Evolutionary conservation across 2,113 vertebrate genomes (phyloP), one percentile per base, ranked within the genome.

Genomic region (Oceanites oceanicus): DNA sequence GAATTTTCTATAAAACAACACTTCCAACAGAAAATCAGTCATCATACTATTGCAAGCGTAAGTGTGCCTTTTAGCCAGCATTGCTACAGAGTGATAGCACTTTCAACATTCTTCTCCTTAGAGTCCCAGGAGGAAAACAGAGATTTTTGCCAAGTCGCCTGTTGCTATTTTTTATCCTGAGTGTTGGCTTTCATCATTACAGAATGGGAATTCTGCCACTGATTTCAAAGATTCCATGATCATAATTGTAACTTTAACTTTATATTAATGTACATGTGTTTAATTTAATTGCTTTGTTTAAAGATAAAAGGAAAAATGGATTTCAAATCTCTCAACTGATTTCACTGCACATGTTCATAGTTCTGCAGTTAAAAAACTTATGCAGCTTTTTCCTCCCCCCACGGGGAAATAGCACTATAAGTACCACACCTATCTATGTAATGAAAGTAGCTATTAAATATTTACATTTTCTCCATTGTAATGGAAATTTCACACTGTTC

Each of bases 211-310:
- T 92, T 80, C 92, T 95, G 96, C 95, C 95, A 97, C 80, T 84
- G 53, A 90, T 96, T 91, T 97, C 92, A 94, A 97, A 96, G 94
- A 25, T 86, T 94, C 47, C 61, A 26, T 49, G 86, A 96, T 93
- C 68, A 56, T 95, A 96, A 93, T 84, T 95, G 63, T 80, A 95
- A 93, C 78, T 96, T 93, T 55, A 95, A 79, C 74, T 82, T 95
- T 66, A 89, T 81, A 94, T 95, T 94, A 96, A 95, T 75, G 85
- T 94, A 97, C 94, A 97, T 61, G 40, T 92, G 88, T 96, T 96
- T 95, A 90, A 96, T 95, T 90, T 96, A 97, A 96, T 96, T 95
- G 88, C 79, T 96, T 91, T 94, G 44, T 96, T 93, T 94, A 93
- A 92, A 96, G 96, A 96, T 94, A 95, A 96, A 97, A 95, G 79